Percentiles rank a stretch among this genome's conserved stretches.
These are phyloP conservation scores for Hoplias malabaricus DNA, from an alignment of 2,113 vertebrate genomes.

Conservation along the genomic window DNA sequence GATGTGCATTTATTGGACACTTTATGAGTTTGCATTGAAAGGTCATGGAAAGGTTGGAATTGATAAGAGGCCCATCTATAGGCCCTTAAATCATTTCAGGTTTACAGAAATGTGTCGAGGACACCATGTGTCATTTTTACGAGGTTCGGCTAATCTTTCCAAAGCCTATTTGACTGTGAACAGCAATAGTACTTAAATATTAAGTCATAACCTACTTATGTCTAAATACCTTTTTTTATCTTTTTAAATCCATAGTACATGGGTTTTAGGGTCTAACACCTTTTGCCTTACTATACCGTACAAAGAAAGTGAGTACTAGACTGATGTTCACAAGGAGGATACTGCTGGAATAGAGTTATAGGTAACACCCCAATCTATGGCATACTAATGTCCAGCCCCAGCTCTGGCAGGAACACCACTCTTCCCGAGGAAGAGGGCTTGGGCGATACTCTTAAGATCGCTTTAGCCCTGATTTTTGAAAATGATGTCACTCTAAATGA, in stretches of 20 bases:
- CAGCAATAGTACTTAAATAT: constrained; percentile 8
- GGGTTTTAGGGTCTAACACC: not conserved
- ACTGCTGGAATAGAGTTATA: too few relatives aligned
- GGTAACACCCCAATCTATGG: too few relatives aligned
- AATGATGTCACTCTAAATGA: too few relatives aligned
- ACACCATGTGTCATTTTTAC: constrained; percentile 2
- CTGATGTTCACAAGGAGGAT: not conserved
- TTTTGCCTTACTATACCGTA: not conserved
- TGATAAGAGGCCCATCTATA: constrained; percentile 27
- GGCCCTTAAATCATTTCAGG: not conserved
- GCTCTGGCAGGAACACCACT: too few relatives aligned
- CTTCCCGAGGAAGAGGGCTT: too few relatives aligned
- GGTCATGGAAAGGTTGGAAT: constrained; percentile 29
- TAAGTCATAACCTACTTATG: not conserved
- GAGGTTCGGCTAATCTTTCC: constrained; percentile 19
- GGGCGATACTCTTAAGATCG: too few relatives aligned
- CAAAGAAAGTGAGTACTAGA: not conserved
- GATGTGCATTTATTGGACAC: constrained; percentile 58
- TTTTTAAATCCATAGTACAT: not conserved
- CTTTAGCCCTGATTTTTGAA: too few relatives aligned
- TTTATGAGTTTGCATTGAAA: constrained; percentile 43
- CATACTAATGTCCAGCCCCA: too few relatives aligned
- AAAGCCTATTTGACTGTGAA: constrained; percentile 12
- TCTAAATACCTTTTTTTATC: not conserved
- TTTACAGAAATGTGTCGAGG: not conserved